phyloP scores from a whole-genome alignment of 2,888 invertebrate genomes.

The Oscheius sp. region DNA sequence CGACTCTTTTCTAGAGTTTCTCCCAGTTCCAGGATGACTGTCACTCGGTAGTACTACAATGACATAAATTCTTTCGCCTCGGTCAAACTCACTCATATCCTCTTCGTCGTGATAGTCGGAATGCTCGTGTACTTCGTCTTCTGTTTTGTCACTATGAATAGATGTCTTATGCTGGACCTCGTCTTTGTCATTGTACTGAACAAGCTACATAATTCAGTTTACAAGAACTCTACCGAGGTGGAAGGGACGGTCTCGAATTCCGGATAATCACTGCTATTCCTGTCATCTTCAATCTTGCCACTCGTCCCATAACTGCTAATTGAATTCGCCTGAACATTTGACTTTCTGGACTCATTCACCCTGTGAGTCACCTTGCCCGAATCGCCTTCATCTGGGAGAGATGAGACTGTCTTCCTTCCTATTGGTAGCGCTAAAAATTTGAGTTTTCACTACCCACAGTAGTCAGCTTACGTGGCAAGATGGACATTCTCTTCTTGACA shows the following conservation, averaged over 20 bases:
- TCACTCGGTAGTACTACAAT: conserved; percentile 17
- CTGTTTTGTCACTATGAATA: conserved; percentile 31
- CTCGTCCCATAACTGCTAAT: conserved; percentile 36
- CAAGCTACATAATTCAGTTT: not conserved
- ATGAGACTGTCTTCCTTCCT: conserved; percentile 16
- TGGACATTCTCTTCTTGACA: conserved; percentile 19
- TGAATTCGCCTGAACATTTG: conserved; percentile 16
- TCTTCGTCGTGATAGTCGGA: conserved; percentile 18
- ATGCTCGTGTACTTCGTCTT: conserved; percentile 20
- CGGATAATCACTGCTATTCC: conserved; percentile 30
- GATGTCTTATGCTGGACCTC: conserved; percentile 8
- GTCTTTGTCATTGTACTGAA: not conserved
- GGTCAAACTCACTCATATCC: conserved; percentile 14
- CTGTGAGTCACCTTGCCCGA: conserved; percentile 23
- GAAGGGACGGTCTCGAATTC: conserved; percentile 17
- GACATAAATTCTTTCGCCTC: not conserved
- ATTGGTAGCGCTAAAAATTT: conserved; percentile 8
- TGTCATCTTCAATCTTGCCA: conserved; percentile 28
- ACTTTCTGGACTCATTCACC: not conserved
- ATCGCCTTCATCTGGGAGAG: conserved; percentile 35
- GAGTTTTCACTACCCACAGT: no score
- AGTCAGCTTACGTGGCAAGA: conserved; percentile 9
- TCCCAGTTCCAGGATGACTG: conserved; percentile 5
- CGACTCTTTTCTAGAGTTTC: not conserved
- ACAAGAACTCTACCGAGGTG: not conserved